Evolutionary conservation across 2,797 vertebrate genomes (phyloP).

Genomic region (Aulostomus chinensis): DNA sequence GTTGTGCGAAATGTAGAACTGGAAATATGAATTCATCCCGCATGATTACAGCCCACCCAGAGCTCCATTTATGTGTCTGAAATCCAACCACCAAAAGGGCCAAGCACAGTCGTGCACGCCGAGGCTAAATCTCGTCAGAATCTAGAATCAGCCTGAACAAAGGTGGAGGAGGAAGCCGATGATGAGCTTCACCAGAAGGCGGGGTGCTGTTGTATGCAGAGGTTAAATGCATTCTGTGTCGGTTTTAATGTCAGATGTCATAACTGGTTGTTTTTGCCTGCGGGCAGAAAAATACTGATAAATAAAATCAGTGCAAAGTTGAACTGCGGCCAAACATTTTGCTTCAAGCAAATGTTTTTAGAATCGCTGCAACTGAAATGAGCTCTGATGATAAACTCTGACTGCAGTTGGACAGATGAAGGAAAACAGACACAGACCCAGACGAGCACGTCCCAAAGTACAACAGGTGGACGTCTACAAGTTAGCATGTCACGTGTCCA

Average conservation of each 20-base stretch:
- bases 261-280: constrained; percentile 14
- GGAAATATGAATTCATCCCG: constrained; percentile 27
- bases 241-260: constrained; percentile 22
- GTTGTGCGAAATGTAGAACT: constrained; percentile 26
- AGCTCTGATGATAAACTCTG: no score
- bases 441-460: no score
- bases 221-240: constrained; percentile 20
- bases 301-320: constrained; percentile 22
- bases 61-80: constrained; percentile 5
- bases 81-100: no score
- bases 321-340: constrained; percentile 19
- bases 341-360: constrained; percentile 8
- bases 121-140: not conserved
- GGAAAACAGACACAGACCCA: no score
- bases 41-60: not conserved
- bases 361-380: no score
- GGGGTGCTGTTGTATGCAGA: constrained; percentile 2
- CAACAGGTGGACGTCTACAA: no score
- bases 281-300: constrained; percentile 13
- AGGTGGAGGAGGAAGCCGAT: no score
- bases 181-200: constrained; percentile 5
- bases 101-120: not conserved
- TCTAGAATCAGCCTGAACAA: no score
- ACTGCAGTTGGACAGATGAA: no score
- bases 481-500: no score